phyloP scores from a whole-genome alignment of 1,140 invertebrate species.

The Drosophila littoralis region DNA sequence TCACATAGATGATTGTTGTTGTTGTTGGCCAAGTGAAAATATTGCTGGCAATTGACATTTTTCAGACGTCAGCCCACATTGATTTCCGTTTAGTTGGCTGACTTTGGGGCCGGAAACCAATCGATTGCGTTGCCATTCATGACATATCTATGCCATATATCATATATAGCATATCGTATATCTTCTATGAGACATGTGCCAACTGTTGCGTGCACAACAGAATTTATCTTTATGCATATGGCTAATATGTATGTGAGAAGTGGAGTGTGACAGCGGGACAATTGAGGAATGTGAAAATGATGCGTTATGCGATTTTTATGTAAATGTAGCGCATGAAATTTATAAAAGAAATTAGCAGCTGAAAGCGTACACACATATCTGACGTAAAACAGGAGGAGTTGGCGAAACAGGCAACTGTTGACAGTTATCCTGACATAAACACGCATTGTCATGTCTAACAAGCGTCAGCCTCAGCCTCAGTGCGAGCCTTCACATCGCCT shows the following conservation, averaged over 20 bases:
- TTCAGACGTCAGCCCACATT: conserved; percentile 51
- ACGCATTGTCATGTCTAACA: conserved; percentile 82
- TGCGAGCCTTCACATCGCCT: conserved; percentile 45
- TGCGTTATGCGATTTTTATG: conserved; percentile 65
- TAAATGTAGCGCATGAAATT: conserved; percentile 70
- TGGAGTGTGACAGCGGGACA: conserved; percentile 30
- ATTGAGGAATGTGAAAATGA: conserved; percentile 47
- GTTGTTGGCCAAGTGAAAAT: conserved; percentile 8
- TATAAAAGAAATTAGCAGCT: conserved; percentile 79
- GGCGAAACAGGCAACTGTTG: conserved; percentile 61
- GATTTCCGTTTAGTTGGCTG: conserved; percentile 52
- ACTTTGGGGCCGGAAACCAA: conserved; percentile 49
- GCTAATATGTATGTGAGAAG: not conserved
- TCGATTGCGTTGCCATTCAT: conserved; percentile 51
- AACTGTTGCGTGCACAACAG: conserved; percentile 61
- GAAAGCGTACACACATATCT: conserved; percentile 22
- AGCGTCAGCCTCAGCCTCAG: conserved; percentile 55
- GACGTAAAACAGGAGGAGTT: not conserved
- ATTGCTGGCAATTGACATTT: conserved; percentile 50
- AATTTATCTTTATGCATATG: conserved; percentile 25
- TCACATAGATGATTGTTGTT: conserved; percentile 12
- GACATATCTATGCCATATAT: conserved; percentile 53
- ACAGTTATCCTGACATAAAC: conserved; percentile 82
- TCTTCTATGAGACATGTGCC: conserved; percentile 36
- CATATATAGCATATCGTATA: conserved; percentile 20